Conservation (phyloP, 1,140 invertebrate species). For the Sitophilus oryzae region DNA sequence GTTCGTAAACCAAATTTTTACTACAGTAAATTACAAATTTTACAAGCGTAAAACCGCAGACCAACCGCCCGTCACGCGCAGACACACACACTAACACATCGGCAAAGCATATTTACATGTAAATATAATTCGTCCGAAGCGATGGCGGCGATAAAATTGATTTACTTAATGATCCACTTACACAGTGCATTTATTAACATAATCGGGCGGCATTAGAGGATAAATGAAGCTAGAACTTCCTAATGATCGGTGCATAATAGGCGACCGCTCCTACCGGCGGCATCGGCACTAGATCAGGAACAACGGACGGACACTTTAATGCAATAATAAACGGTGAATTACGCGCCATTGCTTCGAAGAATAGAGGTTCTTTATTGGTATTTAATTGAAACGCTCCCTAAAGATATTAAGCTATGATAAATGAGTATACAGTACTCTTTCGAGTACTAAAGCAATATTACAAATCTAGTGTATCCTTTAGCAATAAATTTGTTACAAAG, state of each 20-base stretch:
- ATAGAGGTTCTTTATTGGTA: not conserved
- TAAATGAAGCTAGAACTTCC: not conserved
- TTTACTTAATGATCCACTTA: slow-evolving; percentile 8
- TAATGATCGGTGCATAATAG: not conserved
- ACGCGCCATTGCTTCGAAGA: not conserved
- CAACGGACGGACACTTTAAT: not conserved
- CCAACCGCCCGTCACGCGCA: not conserved
- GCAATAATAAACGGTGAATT: not conserved
- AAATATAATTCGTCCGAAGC: not conserved
- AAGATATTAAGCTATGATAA: no score
- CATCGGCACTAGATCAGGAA: not conserved
- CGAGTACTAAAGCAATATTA: no score
- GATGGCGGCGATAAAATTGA: not conserved
- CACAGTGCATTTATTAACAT: slow-evolving; percentile 12
- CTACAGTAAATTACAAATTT: no score
- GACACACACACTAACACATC: no score
- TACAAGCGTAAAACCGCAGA: not conserved
- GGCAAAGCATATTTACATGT: not conserved
- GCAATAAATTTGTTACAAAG: no score
- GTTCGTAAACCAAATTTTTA: no score
- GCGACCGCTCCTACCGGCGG: not conserved
- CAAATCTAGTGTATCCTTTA: no score
- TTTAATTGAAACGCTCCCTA: not conserved
- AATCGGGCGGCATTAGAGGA: not conserved
- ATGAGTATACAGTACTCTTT: no score